Evolutionary conservation across 1,140 invertebrate genomes (phyloP).

Genomic region (Bacillus rossius): DNA sequence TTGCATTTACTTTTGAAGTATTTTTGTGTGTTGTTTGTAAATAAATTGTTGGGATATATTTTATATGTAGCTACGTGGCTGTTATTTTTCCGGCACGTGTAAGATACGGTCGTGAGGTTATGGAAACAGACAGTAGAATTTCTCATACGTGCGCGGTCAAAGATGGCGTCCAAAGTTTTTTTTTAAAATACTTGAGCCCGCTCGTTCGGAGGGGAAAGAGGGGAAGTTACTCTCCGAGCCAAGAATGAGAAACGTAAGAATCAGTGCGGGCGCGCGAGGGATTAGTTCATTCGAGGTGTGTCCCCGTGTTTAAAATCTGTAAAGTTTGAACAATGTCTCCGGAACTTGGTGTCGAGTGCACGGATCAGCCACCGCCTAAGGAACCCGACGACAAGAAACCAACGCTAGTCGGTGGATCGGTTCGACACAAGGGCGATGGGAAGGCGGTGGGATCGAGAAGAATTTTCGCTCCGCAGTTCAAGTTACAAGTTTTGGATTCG

Average conservation of each 20-base stretch:
- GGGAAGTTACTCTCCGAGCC: neutral
- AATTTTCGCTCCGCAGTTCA: slow-evolving; percentile 80
- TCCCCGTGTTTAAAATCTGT: too few species aligned
- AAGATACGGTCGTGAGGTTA: neutral
- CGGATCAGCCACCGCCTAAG: slow-evolving; percentile 34
- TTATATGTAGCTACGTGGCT: too few species aligned
- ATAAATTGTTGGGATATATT: too few species aligned
- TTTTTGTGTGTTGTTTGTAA: too few species aligned
- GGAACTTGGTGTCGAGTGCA: slow-evolving; percentile 32
- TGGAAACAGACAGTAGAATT: slow-evolving; percentile 35
- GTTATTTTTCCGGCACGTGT: too few species aligned
- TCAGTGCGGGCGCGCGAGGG: too few species aligned
- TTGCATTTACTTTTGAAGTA: too few species aligned
- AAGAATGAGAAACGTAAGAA: slow-evolving; percentile 12
- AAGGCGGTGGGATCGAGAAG: slow-evolving; percentile 66
- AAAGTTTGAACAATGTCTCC: neutral
- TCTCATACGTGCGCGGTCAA: slow-evolving; percentile 48
- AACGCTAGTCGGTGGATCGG: slow-evolving; percentile 42
- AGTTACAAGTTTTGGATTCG: slow-evolving; percentile 77
- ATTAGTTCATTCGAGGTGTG: too few species aligned
- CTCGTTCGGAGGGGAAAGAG: neutral
- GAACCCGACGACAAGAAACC: slow-evolving; percentile 39
- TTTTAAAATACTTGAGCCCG: slow-evolving; percentile 33
- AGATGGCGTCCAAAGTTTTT: slow-evolving; percentile 47
- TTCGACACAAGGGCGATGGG: slow-evolving; percentile 36